Conservation (phyloP, 1,140 invertebrate genomes). For the Homarus americanus region DNA sequence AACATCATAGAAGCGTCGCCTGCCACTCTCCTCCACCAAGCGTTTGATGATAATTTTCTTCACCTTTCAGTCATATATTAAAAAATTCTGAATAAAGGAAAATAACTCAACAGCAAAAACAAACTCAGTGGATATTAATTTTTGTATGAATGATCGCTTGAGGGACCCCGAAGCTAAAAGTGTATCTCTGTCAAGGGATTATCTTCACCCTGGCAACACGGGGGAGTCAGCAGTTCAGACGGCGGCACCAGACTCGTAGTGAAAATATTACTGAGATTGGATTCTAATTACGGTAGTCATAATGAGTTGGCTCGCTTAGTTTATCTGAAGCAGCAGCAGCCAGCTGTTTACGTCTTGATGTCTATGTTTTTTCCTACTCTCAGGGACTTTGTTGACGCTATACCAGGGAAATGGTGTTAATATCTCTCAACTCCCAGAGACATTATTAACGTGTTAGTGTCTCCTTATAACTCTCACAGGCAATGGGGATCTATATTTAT, state of each 20-base stretch:
- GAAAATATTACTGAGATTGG: constrained; percentile 51
- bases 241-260: not conserved
- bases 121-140: not conserved
- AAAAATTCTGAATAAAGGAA: too few relatives aligned
- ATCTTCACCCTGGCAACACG: not conserved
- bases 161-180: not conserved
- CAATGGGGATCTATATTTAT: too few relatives aligned
- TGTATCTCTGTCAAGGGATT: not conserved
- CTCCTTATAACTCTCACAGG: too few relatives aligned
- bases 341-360: constrained; percentile 26
- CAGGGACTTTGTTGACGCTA: not conserved
- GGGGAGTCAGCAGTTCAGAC: not conserved
- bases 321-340: constrained; percentile 35
- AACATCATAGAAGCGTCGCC: constrained; percentile 45
- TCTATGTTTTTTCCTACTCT: not conserved
- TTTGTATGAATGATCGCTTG: not conserved
- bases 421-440: too few relatives aligned
- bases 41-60: constrained; percentile 53
- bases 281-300: constrained; percentile 47
- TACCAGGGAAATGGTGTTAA: too few relatives aligned
- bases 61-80: constrained; percentile 12
- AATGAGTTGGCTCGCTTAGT: constrained; percentile 33
- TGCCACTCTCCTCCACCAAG: not conserved
- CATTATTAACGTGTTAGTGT: too few relatives aligned
- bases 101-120: constrained; percentile 17